A percentile compares a stretch with the other conserved stretches of the same genome.
Conservation (phyloP, 2,888 invertebrate species). For the Oeneis ivallda region DNA sequence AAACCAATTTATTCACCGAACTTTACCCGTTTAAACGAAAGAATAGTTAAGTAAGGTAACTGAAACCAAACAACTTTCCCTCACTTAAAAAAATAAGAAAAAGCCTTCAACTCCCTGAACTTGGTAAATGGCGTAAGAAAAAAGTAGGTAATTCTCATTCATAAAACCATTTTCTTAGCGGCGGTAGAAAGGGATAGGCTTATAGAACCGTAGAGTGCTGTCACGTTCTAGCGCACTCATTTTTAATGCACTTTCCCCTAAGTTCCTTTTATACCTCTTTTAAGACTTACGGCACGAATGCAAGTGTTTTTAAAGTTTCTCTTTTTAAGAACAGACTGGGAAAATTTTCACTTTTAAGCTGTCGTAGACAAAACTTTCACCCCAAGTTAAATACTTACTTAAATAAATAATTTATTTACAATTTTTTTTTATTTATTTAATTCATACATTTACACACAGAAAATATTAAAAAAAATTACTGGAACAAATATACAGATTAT, state of each 20-base stretch:
- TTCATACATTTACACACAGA: no score
- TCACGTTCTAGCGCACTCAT: slow-evolving; percentile 64
- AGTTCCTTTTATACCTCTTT: slow-evolving; percentile 69
- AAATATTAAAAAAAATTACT: no score
- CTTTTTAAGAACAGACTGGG: slow-evolving; percentile 47
- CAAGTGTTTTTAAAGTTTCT: slow-evolving; percentile 56
- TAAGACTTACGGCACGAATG: slow-evolving; percentile 59
- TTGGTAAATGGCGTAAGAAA: slow-evolving; percentile 73
- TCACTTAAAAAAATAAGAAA: slow-evolving; percentile 54
- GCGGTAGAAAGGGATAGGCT: slow-evolving; percentile 52
- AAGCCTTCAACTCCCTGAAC: slow-evolving; percentile 68
- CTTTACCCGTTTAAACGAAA: not conserved
- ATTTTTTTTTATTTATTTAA: no score
- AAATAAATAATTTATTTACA: no score
- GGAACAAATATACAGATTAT: no score
- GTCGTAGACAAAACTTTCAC: slow-evolving; percentile 15
- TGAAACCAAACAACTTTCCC: slow-evolving; percentile 60
- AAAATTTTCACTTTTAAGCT: slow-evolving; percentile 54
- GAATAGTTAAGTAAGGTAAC: slow-evolving; percentile 15
- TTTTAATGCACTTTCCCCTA: slow-evolving; percentile 78
- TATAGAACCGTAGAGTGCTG: slow-evolving; percentile 45
- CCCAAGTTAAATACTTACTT: not conserved
- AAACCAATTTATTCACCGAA: not conserved
- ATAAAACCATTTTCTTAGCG: slow-evolving; percentile 76
- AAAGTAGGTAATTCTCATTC: slow-evolving; percentile 75